phyloP scores from a whole-genome alignment of 2,797 vertebrate species.

The Hemibagrus guttatus region DNA sequence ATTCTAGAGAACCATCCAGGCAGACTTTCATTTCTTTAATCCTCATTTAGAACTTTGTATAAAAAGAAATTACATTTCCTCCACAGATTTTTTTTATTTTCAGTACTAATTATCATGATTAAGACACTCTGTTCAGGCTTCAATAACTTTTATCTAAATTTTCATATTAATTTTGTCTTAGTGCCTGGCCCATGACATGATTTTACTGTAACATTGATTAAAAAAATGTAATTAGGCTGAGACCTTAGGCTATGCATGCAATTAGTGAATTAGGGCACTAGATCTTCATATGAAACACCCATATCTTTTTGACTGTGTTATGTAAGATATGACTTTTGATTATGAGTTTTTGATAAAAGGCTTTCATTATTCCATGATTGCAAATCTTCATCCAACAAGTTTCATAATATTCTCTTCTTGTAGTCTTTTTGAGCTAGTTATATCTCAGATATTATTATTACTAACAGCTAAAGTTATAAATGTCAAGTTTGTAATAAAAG shows the following conservation, averaged over 20 bases:
- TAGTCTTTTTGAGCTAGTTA: constrained; percentile 18
- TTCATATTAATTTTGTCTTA: constrained; percentile 58
- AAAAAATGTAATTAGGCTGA: constrained; percentile 61
- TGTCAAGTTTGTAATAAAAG: constrained; percentile 18
- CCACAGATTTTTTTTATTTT: constrained; percentile 58
- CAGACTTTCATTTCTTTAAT: constrained; percentile 70
- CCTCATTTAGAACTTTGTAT: constrained; percentile 69
- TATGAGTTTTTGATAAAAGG: constrained; percentile 44
- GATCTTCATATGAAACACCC: constrained; percentile 36
- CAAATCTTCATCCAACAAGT: constrained; percentile 34
- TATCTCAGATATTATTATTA: neutral
- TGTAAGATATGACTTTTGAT: constrained; percentile 52
- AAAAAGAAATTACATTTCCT: constrained; percentile 62
- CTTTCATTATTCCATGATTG: constrained; percentile 49
- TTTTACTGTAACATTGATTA: constrained; percentile 53
- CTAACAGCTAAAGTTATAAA: constrained; percentile 16
- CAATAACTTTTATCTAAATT: constrained; percentile 63
- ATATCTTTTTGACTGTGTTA: constrained; percentile 41
- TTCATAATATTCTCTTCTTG: constrained; percentile 33
- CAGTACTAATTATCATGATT: constrained; percentile 64
- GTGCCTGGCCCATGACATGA: constrained; percentile 49
- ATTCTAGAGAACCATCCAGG: constrained; percentile 63
- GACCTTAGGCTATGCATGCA: constrained; percentile 52
- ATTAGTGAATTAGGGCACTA: constrained; percentile 50
- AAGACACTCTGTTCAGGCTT: constrained; percentile 59